A percentile compares a stretch with the other conserved stretches of the same genome.
These are phyloP conservation scores for Rhabdomys pumilio DNA, from an alignment of 2,797 vertebrate species.

Conservation along the genomic window DNA sequence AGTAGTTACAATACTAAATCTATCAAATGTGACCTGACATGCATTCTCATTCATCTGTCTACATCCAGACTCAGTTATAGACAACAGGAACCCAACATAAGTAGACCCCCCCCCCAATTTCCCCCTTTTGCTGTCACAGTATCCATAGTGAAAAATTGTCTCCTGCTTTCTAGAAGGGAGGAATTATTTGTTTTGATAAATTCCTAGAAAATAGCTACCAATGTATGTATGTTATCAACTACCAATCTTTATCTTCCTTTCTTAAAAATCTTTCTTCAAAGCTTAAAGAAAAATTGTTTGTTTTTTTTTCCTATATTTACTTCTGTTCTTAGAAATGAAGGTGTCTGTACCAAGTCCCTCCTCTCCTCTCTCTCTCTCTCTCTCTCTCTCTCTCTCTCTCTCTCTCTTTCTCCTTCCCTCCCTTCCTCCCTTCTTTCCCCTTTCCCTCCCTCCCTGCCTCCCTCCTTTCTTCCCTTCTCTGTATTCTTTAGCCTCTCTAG, in stretches of 20 bases:
- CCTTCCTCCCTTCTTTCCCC: no score
- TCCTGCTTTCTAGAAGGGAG: not conserved
- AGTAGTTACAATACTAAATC: not conserved
- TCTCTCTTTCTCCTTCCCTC: not conserved
- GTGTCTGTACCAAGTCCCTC: not conserved
- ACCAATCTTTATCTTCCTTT: slow-evolving; percentile 37
- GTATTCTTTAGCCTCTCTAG: not conserved
- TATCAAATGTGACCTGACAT: not conserved
- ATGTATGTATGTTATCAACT: not conserved
- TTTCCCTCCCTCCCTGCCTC: rapidly evolving
- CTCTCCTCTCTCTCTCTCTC: not conserved
- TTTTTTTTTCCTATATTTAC: not conserved
- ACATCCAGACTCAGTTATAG: not conserved
- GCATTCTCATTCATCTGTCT: not conserved
- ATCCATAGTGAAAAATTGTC: not conserved
- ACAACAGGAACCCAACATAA: not conserved
- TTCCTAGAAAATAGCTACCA: not conserved
- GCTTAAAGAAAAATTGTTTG: slow-evolving; percentile 11
- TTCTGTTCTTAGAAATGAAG: slow-evolving; percentile 45
- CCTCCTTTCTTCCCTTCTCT: not conserved
- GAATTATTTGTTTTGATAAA: slow-evolving; percentile 14
- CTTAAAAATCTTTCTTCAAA: not conserved
- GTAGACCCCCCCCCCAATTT: no score
- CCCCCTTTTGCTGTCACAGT: not conserved
- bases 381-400: not conserved